Evolutionary conservation across 2,888 invertebrate genomes (phyloP), one percentile per base, ranked within the genome.

Genomic region (Stenodema calcarata): DNA sequence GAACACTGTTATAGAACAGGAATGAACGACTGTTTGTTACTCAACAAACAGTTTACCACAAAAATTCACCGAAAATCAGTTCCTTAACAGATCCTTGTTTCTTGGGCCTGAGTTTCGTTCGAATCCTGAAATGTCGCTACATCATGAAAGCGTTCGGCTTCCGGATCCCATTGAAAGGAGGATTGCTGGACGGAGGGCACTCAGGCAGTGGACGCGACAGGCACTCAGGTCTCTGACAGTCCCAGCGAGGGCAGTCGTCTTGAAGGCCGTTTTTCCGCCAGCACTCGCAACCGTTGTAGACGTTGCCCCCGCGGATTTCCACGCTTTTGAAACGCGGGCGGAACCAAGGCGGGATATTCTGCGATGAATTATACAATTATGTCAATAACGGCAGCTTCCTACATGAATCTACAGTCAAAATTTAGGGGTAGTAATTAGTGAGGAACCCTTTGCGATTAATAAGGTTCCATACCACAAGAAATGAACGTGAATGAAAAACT

Each of bases 251-350:
- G 90, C 93, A 93, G 87, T 93, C 92, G 89, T 93, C 93, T 90
- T 94, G 93, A 44, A 94, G 91, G 28, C 94, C 94, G 89, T 94
- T 93, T 86, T 93, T 92, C 89, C 93, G 93, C 87, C 93, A 92
- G 90, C 94, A 94, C 89, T 93, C 92, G 89, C 93, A 93, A 89
- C 93, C 93, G 87, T 92, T 92, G 89, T 92, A 92, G 91, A 93
- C 92, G 69, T 92, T 90, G 28, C 93, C 92, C 87, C 92, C 93
- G 44, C 93, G 92, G 88, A 94, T 90, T 90, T 93, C 93, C 86
- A 93, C 92, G 90, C 88, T 88, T 35, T 81, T 87, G 50, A 86
- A 86, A 35, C 89, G 86, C 11, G 89, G 89, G 27, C 86, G 87
- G 78, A 87, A 83, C 89, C 89, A 89, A 2, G 89, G 89, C 6